Percentiles rank a stretch among this genome's conserved stretches.
Conservation (phyloP, 2,113 vertebrate species). For the Sus scrofa region T2T-Sscrofa CM000815.6:118337001-118337500, state of each 20-base stretch:
- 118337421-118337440: too few species aligned
- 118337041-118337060: background rate
- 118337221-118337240: background rate
- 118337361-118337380: too few species aligned
- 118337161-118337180: background rate
- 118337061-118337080: background rate
- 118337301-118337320: too few species aligned
- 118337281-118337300: too few species aligned
- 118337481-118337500: background rate
- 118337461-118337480: background rate
- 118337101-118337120: background rate
- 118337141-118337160: background rate
- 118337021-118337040: background rate
- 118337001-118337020: background rate
- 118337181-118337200: background rate
- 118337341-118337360: too few species aligned
- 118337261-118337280: too few species aligned
- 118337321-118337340: too few species aligned
- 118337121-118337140: background rate
- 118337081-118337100: background rate
- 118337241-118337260: too few species aligned
- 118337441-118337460: too few species aligned
- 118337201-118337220: background rate
- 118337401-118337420: too few species aligned
- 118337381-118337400: too few species aligned